Evolutionary conservation across 2,888 invertebrate species (phyloP).

Genomic region (Hololepta plana): DNA sequence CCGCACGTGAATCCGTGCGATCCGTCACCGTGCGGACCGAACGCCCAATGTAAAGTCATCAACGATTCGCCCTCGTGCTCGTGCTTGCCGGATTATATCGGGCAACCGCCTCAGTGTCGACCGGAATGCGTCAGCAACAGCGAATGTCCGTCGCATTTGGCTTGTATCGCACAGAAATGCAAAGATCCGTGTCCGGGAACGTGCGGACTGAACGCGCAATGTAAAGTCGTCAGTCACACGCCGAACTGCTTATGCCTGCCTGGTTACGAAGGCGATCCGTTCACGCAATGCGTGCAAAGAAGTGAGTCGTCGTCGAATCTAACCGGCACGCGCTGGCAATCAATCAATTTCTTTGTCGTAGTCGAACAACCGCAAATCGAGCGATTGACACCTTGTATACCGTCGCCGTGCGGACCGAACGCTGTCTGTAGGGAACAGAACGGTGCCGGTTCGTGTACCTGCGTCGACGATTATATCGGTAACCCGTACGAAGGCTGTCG

Average conservation of each 20-base stretch:
- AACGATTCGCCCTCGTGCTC: conserved; percentile 38
- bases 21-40: conserved; percentile 52
- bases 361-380: no score
- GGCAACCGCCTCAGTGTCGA: conserved; percentile 50
- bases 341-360: no score
- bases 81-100: conserved; percentile 40
- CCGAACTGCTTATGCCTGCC: conserved; percentile 44
- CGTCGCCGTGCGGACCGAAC: conserved; percentile 45
- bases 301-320: no score
- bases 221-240: conserved; percentile 54
- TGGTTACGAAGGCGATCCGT: conserved; percentile 43
- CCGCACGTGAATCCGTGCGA: conserved; percentile 32
- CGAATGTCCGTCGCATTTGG: conserved; percentile 49
- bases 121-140: conserved; percentile 57
- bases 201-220: conserved; percentile 56
- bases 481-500: conserved; percentile 52
- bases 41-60: conserved; percentile 33
- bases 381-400: conserved; percentile 17
- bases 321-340: no score
- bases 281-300: conserved; percentile 42
- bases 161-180: conserved; percentile 59
- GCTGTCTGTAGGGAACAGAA: conserved; percentile 49
- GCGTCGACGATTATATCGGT: conserved; percentile 50
- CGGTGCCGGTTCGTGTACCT: conserved; percentile 49
- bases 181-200: conserved; percentile 55